Evolutionary conservation across 37 sponge, comb jelly and placozoan species (phyloP).

Genomic region (Theonella swinhoei): DNA sequence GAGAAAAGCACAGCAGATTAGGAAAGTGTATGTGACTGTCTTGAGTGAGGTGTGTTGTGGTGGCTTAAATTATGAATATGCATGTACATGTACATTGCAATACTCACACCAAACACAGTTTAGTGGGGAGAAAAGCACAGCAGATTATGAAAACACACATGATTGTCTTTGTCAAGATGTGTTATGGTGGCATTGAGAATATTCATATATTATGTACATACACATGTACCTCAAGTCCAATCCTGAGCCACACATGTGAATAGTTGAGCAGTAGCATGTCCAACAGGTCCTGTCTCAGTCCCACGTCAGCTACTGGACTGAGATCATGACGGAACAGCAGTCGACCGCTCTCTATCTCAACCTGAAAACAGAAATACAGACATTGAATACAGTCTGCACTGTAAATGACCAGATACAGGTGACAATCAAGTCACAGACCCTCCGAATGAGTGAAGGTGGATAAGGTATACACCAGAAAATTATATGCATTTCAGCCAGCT

Average conservation of each 20-base stretch:
- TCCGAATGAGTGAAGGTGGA: too few species aligned
- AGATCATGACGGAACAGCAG: slow-evolving; percentile 59
- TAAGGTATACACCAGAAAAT: too few species aligned
- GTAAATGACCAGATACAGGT: too few species aligned
- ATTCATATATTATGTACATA: neutral
- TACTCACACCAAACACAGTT: slow-evolving; percentile 63
- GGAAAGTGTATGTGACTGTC: too few species aligned
- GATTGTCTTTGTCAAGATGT: too few species aligned
- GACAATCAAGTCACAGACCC: too few species aligned
- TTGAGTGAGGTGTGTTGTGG: too few species aligned
- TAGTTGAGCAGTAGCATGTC: slow-evolving; percentile 77
- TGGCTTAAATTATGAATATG: too few species aligned
- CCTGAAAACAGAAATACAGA: slow-evolving; percentile 13
- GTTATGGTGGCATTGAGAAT: too few species aligned
- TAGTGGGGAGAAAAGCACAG: neutral
- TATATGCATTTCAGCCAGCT: too few species aligned
- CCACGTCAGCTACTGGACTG: slow-evolving; percentile 74
- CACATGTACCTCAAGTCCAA: slow-evolving; percentile 84
- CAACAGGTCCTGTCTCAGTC: slow-evolving; percentile 79
- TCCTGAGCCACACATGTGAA: slow-evolving; percentile 86
- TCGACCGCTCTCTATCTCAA: slow-evolving; percentile 74
- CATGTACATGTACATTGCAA: too few species aligned
- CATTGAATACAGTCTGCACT: too few species aligned
- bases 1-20: neutral
- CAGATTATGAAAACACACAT: neutral